These are phyloP conservation scores for Volucella inanis DNA, from an alignment of 2,888 invertebrate species.

Conservation along the genomic window DNA sequence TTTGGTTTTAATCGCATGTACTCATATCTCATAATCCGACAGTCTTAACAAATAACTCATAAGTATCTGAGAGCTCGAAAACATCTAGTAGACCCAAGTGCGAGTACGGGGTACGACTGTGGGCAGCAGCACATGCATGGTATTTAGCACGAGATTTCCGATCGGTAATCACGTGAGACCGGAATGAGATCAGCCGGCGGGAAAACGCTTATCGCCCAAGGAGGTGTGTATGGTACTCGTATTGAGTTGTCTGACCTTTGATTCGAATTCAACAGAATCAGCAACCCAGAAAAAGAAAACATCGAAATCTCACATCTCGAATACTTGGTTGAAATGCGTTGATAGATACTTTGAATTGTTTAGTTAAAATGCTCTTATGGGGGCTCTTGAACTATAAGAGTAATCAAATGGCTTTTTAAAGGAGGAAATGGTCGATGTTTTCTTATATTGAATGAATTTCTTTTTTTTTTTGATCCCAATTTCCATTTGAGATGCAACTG, in stretches of 20 bases:
- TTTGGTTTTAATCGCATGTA: constrained; percentile 50
- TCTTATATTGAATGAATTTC: too few relatives aligned
- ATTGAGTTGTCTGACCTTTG: constrained; percentile 60
- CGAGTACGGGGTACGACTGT: too few relatives aligned
- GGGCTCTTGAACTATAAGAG: background rate
- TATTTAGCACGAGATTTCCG: constrained; percentile 62
- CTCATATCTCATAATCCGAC: constrained; percentile 43
- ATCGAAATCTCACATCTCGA: background rate
- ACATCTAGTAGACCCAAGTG: too few relatives aligned
- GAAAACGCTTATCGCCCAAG: constrained; percentile 52
- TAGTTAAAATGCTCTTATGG: constrained; percentile 8
- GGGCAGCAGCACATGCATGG: constrained; percentile 40
- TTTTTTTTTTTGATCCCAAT: too few relatives aligned
- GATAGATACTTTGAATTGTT: background rate
- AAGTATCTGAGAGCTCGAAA: background rate
- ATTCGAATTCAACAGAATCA: background rate
- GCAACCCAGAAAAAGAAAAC: background rate
- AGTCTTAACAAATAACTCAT: constrained; percentile 44
- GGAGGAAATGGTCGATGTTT: too few relatives aligned
- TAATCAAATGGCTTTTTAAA: constrained; percentile 14
- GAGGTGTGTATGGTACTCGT: constrained; percentile 46
- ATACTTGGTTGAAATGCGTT: background rate
- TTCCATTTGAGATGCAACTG: too few relatives aligned
- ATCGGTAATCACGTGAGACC: constrained; percentile 62
- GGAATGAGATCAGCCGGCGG: constrained; percentile 42